Percentiles rank a stretch among this genome's conserved stretches.
phyloP scores from a whole-genome alignment of 2,797 vertebrate species.

The Leucoraja ocellata region DNA sequence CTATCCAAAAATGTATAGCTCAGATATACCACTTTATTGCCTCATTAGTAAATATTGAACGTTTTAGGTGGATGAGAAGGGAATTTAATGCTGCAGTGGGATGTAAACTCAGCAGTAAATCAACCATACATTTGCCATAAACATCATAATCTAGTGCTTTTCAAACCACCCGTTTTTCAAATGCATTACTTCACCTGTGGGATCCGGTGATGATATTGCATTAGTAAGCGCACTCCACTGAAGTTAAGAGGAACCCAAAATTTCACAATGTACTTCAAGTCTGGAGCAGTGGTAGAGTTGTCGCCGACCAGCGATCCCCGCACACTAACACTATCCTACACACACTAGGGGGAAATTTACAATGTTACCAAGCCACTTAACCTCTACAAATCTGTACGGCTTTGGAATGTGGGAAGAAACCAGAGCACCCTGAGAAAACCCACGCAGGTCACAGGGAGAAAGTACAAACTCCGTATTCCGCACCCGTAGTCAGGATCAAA shows the following conservation, averaged over 20 bases:
- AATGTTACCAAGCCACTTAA: no score
- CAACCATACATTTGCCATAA: background rate
- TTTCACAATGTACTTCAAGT: background rate
- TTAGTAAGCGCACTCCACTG: background rate
- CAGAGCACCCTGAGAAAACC: no score
- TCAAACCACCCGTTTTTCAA: background rate
- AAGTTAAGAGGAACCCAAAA: background rate
- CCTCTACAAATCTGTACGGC: no score
- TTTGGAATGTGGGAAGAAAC: no score
- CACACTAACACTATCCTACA: no score
- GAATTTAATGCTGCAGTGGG: background rate
- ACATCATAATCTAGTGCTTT: background rate
- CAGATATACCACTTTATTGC: slow-evolving; percentile 1
- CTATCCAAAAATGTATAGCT: slow-evolving; percentile 12
- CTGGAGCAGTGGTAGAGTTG: no score
- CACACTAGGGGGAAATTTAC: no score
- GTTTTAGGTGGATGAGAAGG: no score
- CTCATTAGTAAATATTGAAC: background rate
- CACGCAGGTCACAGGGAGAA: no score
- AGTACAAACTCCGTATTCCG: no score
- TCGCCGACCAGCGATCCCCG: no score
- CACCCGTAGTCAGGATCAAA: no score
- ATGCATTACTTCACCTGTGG: background rate
- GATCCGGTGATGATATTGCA: background rate
- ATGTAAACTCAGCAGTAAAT: background rate